Percentiles rank a stretch among this genome's conserved stretches.
phyloP scores from a whole-genome alignment of 2,797 vertebrate species.

The Scarus forsteni region DNA sequence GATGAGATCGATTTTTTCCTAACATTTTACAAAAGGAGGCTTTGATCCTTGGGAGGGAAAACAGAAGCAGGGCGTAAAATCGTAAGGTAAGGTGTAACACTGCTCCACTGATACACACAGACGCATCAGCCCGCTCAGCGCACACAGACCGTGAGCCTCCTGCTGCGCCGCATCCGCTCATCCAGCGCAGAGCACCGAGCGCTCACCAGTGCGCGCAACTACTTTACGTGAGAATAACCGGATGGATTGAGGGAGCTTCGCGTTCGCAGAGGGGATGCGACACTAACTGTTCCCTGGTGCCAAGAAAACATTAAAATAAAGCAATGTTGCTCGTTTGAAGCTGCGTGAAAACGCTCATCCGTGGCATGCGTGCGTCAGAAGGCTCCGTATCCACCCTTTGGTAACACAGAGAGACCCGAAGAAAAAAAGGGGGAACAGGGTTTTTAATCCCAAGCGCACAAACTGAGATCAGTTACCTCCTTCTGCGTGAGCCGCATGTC shows the following conservation, averaged over 20 bases:
- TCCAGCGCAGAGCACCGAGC: constrained; percentile 16
- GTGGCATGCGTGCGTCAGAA: constrained; percentile 54
- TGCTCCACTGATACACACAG: constrained; percentile 6
- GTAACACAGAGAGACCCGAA: not conserved
- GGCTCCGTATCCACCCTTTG: constrained; percentile 33
- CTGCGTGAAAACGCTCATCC: constrained; percentile 24
- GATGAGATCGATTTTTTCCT: not conserved
- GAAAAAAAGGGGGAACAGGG: not conserved
- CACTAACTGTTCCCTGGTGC: not conserved
- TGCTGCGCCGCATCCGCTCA: constrained; percentile 26
- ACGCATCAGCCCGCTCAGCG: constrained; percentile 14
- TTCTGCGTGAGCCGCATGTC: not conserved
- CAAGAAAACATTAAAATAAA: not conserved
- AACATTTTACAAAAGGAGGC: not conserved
- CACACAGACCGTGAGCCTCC: constrained; percentile 2
- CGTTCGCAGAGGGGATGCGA: not conserved
- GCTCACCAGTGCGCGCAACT: constrained; percentile 50
- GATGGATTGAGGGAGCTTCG: constrained; percentile 22
- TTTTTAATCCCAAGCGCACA: not conserved
- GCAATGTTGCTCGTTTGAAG: not conserved
- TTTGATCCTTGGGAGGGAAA: not conserved
- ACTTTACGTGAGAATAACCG: constrained; percentile 33
- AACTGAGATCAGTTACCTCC: not conserved
- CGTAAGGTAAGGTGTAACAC: not conserved
- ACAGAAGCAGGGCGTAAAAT: not conserved